Conservation (phyloP, 2,113 vertebrate genomes). For the Anolis sagrei region DNA sequence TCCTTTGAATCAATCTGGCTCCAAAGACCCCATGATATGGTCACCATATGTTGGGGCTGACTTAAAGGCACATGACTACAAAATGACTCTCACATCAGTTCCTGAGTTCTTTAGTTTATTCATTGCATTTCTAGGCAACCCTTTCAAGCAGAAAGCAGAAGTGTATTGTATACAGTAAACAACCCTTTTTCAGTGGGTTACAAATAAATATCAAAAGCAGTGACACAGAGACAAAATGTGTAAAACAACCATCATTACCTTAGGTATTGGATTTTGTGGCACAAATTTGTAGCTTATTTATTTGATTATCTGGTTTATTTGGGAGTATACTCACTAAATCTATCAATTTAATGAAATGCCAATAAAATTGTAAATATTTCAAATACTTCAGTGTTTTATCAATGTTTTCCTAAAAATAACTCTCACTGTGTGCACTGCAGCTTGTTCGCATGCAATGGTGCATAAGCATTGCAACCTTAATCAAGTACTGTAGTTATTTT, state of each 20-base stretch:
- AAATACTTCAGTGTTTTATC: not conserved
- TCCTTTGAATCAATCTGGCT: too few relatives aligned
- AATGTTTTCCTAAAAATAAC: not conserved
- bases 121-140: fast-evolving
- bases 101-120: not conserved
- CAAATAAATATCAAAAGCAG: not conserved
- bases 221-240: conserved; percentile 28
- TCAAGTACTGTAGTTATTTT: not conserved
- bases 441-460: not conserved
- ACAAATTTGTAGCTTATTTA: not conserved
- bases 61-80: too few relatives aligned
- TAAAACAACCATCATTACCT: not conserved
- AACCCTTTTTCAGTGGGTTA: fast-evolving
- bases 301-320: not conserved
- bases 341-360: not conserved
- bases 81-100: too few relatives aligned
- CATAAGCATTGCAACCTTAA: not conserved
- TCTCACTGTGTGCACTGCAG: not conserved
- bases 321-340: not conserved
- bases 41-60: too few relatives aligned
- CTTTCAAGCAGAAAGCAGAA: not conserved
- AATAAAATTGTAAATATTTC: not conserved
- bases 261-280: not conserved
- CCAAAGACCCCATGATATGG: too few relatives aligned
- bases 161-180: not conserved